phyloP scores from a whole-genome alignment of 2,797 vertebrate species.

The Neosilurus mollespiculum region DNA sequence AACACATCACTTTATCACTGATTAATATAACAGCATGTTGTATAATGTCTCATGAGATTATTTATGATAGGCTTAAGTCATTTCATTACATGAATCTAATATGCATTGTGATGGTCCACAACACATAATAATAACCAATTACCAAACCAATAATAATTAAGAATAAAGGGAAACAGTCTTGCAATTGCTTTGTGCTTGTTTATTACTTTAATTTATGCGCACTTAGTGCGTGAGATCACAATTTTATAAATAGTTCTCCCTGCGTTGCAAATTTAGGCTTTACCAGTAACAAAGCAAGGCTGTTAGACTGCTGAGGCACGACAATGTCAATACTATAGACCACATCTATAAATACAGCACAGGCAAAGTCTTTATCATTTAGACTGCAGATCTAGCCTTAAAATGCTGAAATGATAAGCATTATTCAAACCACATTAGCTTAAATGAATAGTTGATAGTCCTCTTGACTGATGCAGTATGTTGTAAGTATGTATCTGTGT shows the following conservation, averaged over 20 bases:
- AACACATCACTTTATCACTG: not conserved
- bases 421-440: slow-evolving; percentile 15
- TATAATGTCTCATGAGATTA: not conserved
- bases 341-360: slow-evolving; percentile 12
- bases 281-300: slow-evolving; percentile 8
- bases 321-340: slow-evolving; percentile 10
- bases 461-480: slow-evolving; percentile 6
- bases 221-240: not conserved
- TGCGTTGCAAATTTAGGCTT: slow-evolving; percentile 3
- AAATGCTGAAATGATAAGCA: slow-evolving; percentile 22
- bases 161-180: not conserved
- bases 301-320: not conserved
- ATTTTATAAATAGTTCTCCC: slow-evolving; percentile 12
- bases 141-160: not conserved
- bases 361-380: slow-evolving; percentile 3
- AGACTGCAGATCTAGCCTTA: not conserved
- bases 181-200: not conserved
- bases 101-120: not conserved
- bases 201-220: not conserved
- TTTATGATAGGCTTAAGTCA: not conserved
- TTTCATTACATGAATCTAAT: not conserved
- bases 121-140: not conserved
- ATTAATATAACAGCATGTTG: not conserved
- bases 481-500: slow-evolving; percentile 19
- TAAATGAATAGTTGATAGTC: not conserved